Conservation (phyloP, 2,113 vertebrate genomes). For the Regulus satrapa region DNA sequence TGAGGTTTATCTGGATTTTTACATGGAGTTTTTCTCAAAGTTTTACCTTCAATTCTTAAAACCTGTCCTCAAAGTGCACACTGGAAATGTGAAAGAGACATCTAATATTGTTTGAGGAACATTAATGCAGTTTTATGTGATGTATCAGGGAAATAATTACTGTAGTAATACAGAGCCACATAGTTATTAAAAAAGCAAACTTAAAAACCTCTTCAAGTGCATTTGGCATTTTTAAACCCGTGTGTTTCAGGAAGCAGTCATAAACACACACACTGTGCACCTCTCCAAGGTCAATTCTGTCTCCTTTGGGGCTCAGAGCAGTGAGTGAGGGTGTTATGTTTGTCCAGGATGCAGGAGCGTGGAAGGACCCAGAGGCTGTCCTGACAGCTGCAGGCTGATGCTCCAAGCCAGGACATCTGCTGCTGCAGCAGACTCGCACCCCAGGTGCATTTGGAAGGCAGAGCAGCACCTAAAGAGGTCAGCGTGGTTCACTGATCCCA, state of each 20-base stretch:
- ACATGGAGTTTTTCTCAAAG: background rate
- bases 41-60: constrained; percentile 15
- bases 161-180: background rate
- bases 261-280: background rate
- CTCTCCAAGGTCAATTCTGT: background rate
- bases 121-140: background rate
- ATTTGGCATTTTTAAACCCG: background rate
- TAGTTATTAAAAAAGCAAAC: background rate
- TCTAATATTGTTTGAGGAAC: background rate
- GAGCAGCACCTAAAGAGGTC: background rate
- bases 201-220: background rate
- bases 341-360: background rate
- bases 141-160: background rate
- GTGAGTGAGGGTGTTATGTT: accelerated
- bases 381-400: background rate
- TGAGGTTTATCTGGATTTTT: constrained; percentile 40
- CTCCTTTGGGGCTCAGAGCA: background rate
- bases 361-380: background rate
- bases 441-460: background rate
- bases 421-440: background rate
- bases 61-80: background rate
- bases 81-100: background rate
- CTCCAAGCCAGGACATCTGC: background rate
- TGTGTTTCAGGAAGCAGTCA: background rate
- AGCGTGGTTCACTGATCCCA: background rate